phyloP scores from a whole-genome alignment of 1,140 invertebrate genomes.

The Hyphantria cunea region DNA sequence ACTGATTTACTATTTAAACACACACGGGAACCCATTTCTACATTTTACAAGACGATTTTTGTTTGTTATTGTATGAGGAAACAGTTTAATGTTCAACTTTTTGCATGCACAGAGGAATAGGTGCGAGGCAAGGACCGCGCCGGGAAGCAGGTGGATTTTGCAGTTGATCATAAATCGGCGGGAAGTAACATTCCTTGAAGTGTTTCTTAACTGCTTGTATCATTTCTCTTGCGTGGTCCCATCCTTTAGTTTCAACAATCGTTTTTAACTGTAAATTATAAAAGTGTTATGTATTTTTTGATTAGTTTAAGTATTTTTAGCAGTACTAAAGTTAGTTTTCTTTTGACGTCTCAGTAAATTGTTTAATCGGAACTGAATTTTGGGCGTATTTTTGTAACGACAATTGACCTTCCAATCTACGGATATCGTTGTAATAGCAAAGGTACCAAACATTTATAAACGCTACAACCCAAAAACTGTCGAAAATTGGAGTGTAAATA shows the following conservation, averaged over 20 bases:
- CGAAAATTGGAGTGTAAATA: too few relatives aligned
- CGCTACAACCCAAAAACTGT: too few relatives aligned
- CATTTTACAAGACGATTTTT: too few relatives aligned
- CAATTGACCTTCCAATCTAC: too few relatives aligned
- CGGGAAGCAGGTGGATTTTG: constrained; percentile 42
- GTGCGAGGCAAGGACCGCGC: constrained; percentile 65
- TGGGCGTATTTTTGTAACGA: neutral
- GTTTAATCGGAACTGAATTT: neutral
- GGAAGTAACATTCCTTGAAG: constrained; percentile 68
- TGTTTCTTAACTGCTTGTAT: constrained; percentile 64
- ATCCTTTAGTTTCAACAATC: constrained; percentile 92
- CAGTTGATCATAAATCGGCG: constrained; percentile 45
- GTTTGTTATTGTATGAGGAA: too few relatives aligned
- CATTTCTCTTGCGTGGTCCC: constrained; percentile 88
- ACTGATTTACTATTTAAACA: too few relatives aligned
- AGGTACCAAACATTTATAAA: too few relatives aligned
- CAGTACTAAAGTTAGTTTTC: neutral
- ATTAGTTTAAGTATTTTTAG: neutral
- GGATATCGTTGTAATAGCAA: too few relatives aligned
- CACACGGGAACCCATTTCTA: too few relatives aligned
- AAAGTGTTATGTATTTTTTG: neutral
- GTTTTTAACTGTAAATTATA: constrained; percentile 85
- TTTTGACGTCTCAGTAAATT: neutral
- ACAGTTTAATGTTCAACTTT: constrained; percentile 33
- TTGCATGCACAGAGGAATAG: constrained; percentile 70